Evolutionary conservation across 2,113 vertebrate genomes (phyloP).

Genomic region (Anser cygnoides): DNA sequence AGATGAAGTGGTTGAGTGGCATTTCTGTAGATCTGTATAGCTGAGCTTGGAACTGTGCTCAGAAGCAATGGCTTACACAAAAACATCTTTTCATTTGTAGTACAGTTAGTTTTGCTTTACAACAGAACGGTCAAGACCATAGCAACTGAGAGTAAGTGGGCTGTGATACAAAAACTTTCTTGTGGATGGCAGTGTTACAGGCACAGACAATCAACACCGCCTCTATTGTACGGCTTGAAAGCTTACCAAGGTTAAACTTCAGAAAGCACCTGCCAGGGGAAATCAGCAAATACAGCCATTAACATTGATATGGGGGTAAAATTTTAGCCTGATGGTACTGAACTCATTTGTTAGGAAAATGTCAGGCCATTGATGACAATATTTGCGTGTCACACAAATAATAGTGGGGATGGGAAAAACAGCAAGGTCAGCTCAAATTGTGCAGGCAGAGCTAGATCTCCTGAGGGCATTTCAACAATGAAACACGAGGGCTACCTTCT

Average conservation of each 20-base stretch:
- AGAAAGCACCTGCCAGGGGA: not conserved
- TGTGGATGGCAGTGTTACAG: not conserved
- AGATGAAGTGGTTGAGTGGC: not conserved
- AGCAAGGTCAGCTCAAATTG: not conserved
- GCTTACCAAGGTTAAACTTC: not conserved
- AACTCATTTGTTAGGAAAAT: not conserved
- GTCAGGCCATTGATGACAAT: not conserved
- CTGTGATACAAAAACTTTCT: not conserved
- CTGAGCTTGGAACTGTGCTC: not conserved
- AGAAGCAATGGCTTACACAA: not conserved
- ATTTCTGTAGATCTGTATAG: not conserved
- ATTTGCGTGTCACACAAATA: not conserved
- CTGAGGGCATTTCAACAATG: not conserved
- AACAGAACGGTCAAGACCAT: rapidly evolving
- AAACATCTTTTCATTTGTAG: not conserved
- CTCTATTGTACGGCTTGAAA: not conserved
- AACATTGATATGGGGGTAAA: not conserved
- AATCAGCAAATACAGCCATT: not conserved
- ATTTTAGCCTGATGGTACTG: not conserved
- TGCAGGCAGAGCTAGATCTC: not conserved
- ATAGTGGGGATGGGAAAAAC: not conserved
- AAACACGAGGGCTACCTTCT: not conserved
- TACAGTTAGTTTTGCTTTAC: not conserved
- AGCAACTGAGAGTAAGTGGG: rapidly evolving
- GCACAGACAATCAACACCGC: not conserved